These are phyloP conservation scores for Diaphora mendica DNA, from an alignment of 2,888 invertebrate species.

Conservation along the genomic window DNA sequence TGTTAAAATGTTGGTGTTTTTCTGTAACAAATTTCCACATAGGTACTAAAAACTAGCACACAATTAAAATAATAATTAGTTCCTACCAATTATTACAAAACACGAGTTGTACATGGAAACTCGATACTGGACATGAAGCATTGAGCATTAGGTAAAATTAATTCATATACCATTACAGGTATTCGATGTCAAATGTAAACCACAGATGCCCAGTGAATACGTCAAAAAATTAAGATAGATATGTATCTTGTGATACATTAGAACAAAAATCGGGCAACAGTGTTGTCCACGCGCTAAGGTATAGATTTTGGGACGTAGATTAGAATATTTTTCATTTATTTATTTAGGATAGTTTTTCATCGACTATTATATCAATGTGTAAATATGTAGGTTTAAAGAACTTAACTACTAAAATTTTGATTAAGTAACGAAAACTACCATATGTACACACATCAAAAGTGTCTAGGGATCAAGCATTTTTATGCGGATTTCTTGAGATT, in stretches of 20 bases:
- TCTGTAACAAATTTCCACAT: background rate
- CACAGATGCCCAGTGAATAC: constrained; percentile 49
- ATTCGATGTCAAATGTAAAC: constrained; percentile 47
- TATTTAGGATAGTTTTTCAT: background rate
- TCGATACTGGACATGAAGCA: constrained; percentile 25
- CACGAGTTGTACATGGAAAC: constrained; percentile 36
- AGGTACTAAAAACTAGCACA: background rate
- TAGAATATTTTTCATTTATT: too few species aligned
- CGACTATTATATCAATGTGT: background rate
- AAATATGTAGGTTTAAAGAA: too few species aligned
- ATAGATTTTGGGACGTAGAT: constrained; percentile 7
- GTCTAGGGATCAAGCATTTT: too few species aligned
- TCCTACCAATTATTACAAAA: constrained; percentile 34
- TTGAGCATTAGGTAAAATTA: constrained; percentile 46
- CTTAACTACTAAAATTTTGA: too few species aligned
- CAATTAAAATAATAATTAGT: constrained; percentile 10
- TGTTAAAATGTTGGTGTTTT: background rate
- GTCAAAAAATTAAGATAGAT: constrained; percentile 60
- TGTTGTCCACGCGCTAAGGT: constrained; percentile 9
- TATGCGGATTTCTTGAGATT: too few species aligned
- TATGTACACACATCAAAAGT: too few species aligned
- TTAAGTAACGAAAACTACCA: too few species aligned
- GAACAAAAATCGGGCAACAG: constrained; percentile 42
- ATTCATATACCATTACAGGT: constrained; percentile 48
- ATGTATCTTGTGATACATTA: constrained; percentile 54